Evolutionary conservation across 2,113 vertebrate genomes (phyloP), one percentile per base, ranked within the genome.

Genomic region (Prionailurus viverrinus): DNA sequence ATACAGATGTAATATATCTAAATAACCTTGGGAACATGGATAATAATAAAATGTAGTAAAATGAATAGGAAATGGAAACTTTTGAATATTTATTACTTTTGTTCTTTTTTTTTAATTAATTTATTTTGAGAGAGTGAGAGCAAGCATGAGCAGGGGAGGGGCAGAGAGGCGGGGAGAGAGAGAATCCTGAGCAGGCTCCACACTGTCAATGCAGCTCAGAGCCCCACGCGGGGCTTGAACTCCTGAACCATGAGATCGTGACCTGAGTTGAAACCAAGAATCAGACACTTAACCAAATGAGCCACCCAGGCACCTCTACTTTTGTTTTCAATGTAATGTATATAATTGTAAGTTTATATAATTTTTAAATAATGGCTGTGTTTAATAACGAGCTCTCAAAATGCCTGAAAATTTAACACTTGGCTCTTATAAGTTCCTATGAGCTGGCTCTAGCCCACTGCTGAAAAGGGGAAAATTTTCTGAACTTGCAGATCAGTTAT

Each of bases 351-450:
- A 51, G 23, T 61, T 88, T 91, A 63, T 41, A 1, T 78, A 66
- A 69, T 69, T 80, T 94, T 95, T 45, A 91, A 85, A 27, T 87
- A 76, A 85, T 85, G 65, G 1, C 19, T 86, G 0, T 58, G 27
- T 91, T 95, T 93, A 91, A 74, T 87, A 97, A 78, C 16, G 5
- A 76, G 41, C 51, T 88, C 58, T 69, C 58, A 68, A 89, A 81
- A 68, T 96, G 58, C 7, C 29, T 86, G 15, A 58, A 89, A 76
- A 80, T 93, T 51, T 87, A 82, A 55, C 29, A 71, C 0, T 91
- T 89, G 33, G 11, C 18, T 80, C 39, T 96, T 93, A 48, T 1
- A 23, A 95, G 45, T 41, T 84, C 69, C 51, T 90, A 3, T 89
- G 65, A 81, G 33, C 65, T 78, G 25, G 9, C 27, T 65, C 1